Evolutionary conservation across 2,888 invertebrate species (phyloP), one percentile per base, ranked within the genome.

Genomic region (Macrophya annulata): DNA sequence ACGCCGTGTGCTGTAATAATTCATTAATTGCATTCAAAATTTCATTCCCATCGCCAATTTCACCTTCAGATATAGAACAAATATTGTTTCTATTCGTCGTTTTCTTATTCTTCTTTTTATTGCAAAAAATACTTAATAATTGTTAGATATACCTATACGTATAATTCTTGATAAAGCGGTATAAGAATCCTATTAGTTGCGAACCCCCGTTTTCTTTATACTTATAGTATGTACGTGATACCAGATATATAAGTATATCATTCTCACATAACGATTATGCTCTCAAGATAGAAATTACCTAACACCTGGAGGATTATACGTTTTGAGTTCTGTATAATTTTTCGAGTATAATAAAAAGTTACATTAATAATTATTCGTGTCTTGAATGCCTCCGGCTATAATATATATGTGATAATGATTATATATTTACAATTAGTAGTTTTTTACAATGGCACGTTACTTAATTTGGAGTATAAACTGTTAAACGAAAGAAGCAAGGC

Each of bases 401-500:
- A 48, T 1, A 15, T 48, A 43, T 48, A 48, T 15, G 48, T n/a
- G 40, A 72, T 43, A 72, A 72, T 31, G 72, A 72, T 72, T 21
- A 45, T 21, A 40, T 71, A 72, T 72, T 72, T 21, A 45, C 40
- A 72, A 72, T 43, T n/a, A 72, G 45, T 74, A 8, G 45, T 74
- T 74, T 74, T 74, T 74, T 43, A 72, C 72, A 72, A 72, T 40
- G 21, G 43, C 25, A 74, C 45, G 25, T 45, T 74, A 21, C 45
- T 45, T 45, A 74, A 45, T 68, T 68, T 37, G 17, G 17, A 43
- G 21, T 25, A 45, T 55, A 55, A 31, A 77, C 77, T 55, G 77
- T 77, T 77, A 37, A 55, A 77, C 51, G 55, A 37, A 55, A 51
- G 37, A 55, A 51, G 77, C 77, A 77, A 77, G 51, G 77, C 77